Percentiles rank a stretch among this genome's conserved stretches.
Evolutionary conservation across 2,797 vertebrate genomes (phyloP).

Genomic region (Anomalospiza imberbis): DNA sequence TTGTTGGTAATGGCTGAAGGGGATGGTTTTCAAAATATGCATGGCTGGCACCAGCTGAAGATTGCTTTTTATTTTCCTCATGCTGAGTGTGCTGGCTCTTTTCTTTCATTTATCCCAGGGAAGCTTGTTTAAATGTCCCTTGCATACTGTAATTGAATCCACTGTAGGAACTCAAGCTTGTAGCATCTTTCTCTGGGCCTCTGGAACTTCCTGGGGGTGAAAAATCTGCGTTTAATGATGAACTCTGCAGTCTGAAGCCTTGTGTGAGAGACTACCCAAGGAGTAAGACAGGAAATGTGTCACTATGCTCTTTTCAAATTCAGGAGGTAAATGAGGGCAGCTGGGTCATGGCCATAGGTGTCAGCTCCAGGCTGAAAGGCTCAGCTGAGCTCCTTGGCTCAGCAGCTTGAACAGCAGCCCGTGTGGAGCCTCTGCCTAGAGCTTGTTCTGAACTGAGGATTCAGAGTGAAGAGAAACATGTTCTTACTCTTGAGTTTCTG

Average conservation of each 20-base stretch:
- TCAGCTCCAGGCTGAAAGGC: not conserved
- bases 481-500: not conserved
- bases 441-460: not conserved
- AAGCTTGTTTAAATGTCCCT: conserved; percentile 29
- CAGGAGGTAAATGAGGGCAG: conserved; percentile 4
- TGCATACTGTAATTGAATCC: conserved; percentile 19
- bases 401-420: not conserved
- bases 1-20: conserved; percentile 35
- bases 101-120: conserved; percentile 21
- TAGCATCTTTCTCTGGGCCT: conserved; percentile 30
- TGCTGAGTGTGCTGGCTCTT: conserved; percentile 37
- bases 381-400: not conserved
- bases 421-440: not conserved
- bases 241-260: not conserved
- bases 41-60: conserved; percentile 27
- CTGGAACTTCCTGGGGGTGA: conserved; percentile 28
- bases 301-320: not conserved
- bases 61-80: conserved; percentile 41
- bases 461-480: not conserved
- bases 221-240: conserved; percentile 24
- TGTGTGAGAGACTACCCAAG: not conserved
- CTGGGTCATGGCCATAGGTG: not conserved
- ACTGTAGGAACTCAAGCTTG: not conserved
- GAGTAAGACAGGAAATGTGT: not conserved
- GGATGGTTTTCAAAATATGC: conserved; percentile 42